phyloP scores from a whole-genome alignment of 1,140 invertebrate genomes.

The Lucilia cuprina region DNA sequence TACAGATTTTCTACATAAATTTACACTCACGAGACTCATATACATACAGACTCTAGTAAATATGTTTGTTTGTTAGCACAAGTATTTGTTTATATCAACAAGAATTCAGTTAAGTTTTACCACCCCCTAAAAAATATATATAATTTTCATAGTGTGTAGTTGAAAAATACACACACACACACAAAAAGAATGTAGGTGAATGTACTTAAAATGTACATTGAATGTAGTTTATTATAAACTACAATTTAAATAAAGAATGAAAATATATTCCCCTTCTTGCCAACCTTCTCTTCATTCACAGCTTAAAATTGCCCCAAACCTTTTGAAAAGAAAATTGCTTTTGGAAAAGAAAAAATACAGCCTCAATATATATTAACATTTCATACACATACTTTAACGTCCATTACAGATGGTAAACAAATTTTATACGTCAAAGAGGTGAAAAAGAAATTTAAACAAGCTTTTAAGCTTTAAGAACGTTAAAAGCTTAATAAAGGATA shows the following conservation, averaged over 20 bases:
- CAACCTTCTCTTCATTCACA: background rate
- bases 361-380: background rate
- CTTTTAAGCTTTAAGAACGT: too few relatives aligned
- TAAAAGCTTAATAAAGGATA: too few relatives aligned
- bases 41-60: background rate
- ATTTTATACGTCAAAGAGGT: too few relatives aligned
- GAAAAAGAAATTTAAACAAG: too few relatives aligned
- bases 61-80: background rate
- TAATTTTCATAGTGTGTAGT: background rate
- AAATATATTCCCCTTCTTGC: background rate
- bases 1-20: background rate
- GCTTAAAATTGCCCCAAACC: background rate
- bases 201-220: constrained; percentile 23
- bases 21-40: background rate
- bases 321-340: background rate
- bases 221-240: constrained; percentile 8
- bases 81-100: background rate
- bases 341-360: background rate
- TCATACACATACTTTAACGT: background rate
- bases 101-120: background rate
- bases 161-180: background rate
- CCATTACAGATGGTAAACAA: too few relatives aligned
- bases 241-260: background rate
- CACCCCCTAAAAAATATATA: background rate
- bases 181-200: constrained; percentile 15